These are phyloP conservation scores for Graptemys geographica DNA, from an alignment of 2,797 vertebrate species.

Conservation along the genomic window DNA sequence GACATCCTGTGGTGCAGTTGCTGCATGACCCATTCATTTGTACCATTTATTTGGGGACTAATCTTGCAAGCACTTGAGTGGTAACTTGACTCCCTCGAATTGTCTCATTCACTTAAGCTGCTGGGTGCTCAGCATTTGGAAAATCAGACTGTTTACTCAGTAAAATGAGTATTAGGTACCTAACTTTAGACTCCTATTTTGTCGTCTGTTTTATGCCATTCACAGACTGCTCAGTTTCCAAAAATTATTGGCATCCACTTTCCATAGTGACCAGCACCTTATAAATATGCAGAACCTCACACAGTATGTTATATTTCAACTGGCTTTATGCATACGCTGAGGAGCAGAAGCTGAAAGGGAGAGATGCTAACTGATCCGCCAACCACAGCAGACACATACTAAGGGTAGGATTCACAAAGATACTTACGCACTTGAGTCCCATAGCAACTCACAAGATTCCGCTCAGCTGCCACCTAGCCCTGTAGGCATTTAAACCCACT, in stretches of 20 bases:
- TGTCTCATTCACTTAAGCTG: fast-evolving
- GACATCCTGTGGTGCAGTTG: slow-evolving; percentile 57
- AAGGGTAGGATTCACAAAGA: not conserved
- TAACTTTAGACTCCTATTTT: not conserved
- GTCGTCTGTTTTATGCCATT: not conserved
- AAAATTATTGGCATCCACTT: not conserved
- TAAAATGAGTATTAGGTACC: fast-evolving
- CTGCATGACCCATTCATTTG: not conserved
- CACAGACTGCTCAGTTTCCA: not conserved
- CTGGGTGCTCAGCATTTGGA: not conserved
- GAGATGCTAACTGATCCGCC: not conserved
- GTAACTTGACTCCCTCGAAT: fast-evolving
- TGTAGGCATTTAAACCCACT: too few relatives aligned
- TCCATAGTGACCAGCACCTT: not conserved
- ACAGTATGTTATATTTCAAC: fast-evolving
- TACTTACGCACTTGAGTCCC: not conserved
- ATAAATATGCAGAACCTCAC: not conserved
- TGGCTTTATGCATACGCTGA: not conserved
- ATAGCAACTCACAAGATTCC: not conserved
- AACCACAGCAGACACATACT: not conserved
- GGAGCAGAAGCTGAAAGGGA: not conserved
- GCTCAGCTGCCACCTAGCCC: too few relatives aligned
- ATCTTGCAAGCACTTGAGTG: fast-evolving
- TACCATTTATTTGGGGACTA: fast-evolving
- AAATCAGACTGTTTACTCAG: not conserved